Evolutionary conservation across 1,140 invertebrate genomes (phyloP).

Genomic region (Listronotus bonariensis): DNA sequence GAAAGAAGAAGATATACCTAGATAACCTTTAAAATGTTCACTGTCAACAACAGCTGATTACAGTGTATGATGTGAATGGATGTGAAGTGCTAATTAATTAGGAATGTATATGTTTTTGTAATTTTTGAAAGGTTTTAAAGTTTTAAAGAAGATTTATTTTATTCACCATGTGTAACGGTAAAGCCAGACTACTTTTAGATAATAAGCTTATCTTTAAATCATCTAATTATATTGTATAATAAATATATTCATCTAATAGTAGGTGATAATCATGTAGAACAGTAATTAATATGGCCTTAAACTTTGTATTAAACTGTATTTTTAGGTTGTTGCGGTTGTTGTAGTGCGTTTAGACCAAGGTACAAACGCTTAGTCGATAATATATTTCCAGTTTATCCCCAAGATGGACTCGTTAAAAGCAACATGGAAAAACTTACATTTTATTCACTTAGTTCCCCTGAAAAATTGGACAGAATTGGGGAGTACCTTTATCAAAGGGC

Average conservation of each 20-base stretch:
- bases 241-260: slow-evolving; percentile 5
- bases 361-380: slow-evolving; percentile 98
- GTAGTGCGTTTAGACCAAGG: slow-evolving; percentile 84
- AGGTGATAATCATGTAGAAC: slow-evolving; percentile 9
- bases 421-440: slow-evolving; percentile 99
- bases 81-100: slow-evolving; percentile 5
- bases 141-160: slow-evolving; percentile 6
- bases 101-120: slow-evolving; percentile 1
- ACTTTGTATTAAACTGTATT: slow-evolving; percentile 40
- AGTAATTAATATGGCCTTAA: slow-evolving; percentile 21
- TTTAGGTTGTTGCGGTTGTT: slow-evolving; percentile 92
- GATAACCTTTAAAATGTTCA: neutral
- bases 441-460: slow-evolving; percentile 95
- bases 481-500: slow-evolving; percentile 95
- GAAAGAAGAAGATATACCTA: neutral
- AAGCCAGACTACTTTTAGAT: slow-evolving; percentile 11
- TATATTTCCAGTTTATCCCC: slow-evolving; percentile 87
- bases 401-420: slow-evolving; percentile 95
- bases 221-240: neutral
- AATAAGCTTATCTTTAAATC: neutral
- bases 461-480: slow-evolving; percentile 97
- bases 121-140: slow-evolving; percentile 7
- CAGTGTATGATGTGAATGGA: too few species aligned
- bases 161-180: slow-evolving; percentile 44
- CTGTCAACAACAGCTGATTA: neutral